Evolutionary conservation across 2,888 invertebrate species (phyloP).

Genomic region (Andrena trimmerana): DNA sequence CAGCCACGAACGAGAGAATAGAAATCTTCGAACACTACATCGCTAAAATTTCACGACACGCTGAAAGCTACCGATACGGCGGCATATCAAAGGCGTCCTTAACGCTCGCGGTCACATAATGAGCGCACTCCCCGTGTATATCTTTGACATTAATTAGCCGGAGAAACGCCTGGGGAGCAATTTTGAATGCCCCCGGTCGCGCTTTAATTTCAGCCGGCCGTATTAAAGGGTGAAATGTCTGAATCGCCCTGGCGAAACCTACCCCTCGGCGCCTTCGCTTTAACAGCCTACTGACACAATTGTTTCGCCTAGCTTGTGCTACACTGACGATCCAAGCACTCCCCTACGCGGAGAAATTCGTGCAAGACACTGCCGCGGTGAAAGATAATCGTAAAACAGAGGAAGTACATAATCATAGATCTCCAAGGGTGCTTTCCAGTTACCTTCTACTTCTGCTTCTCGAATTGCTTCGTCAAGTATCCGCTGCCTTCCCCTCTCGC

Average conservation of each 20-base stretch:
- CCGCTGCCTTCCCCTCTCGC: too few relatives aligned
- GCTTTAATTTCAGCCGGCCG: conserved; percentile 31
- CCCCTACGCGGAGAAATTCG: not conserved
- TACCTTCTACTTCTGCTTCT: too few relatives aligned
- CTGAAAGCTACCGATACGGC: conserved; percentile 33
- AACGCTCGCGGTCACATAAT: conserved; percentile 16
- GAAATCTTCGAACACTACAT: not conserved
- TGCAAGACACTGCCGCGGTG: too few relatives aligned
- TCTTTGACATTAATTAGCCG: conserved; percentile 52
- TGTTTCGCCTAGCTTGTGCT: not conserved
- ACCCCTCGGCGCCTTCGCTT: not conserved
- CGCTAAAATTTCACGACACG: not conserved
- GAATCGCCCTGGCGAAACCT: conserved; percentile 7
- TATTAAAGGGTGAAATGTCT: conserved; percentile 20
- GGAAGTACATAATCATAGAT: too few relatives aligned
- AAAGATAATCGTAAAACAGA: too few relatives aligned
- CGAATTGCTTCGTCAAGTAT: too few relatives aligned
- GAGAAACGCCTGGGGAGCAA: conserved; percentile 31
- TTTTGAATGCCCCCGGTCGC: conserved; percentile 30
- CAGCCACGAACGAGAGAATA: too few relatives aligned
- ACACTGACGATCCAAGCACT: not conserved
- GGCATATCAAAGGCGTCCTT: conserved; percentile 35
- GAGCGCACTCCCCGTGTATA: conserved; percentile 23
- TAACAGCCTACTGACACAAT: not conserved
- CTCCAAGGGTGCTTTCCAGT: too few relatives aligned